phyloP scores from a whole-genome alignment of 1,140 invertebrate genomes.

The Drosophila ogumai region DNA sequence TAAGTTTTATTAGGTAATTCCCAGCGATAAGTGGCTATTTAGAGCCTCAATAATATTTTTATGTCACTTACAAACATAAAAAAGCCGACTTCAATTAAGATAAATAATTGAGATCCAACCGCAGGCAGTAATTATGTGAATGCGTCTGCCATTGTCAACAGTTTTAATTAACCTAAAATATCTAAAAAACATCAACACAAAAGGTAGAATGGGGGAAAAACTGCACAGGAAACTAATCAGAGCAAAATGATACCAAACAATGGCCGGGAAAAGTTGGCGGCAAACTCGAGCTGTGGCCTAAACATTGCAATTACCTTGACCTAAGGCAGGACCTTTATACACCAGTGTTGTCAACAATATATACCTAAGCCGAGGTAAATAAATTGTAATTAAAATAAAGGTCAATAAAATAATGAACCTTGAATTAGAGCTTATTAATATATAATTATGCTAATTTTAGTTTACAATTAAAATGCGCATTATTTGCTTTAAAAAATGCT shows the following conservation, averaged over 20 bases:
- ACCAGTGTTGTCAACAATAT: background rate
- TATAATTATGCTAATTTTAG: background rate
- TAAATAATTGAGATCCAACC: slow-evolving; percentile 18
- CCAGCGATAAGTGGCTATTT: background rate
- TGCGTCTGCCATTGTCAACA: slow-evolving; percentile 22
- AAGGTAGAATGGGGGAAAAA: background rate
- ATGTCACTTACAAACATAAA: slow-evolving; percentile 1
- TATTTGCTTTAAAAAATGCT: background rate
- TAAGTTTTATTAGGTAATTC: slow-evolving; percentile 10
- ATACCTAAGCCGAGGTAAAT: background rate
- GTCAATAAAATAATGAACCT: background rate
- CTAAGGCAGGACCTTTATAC: slow-evolving; percentile 1
- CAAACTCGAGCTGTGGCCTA: slow-evolving; percentile 16
- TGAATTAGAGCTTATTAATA: background rate
- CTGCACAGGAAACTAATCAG: slow-evolving; percentile 31
- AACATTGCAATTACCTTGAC: slow-evolving; percentile 37
- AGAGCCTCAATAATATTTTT: slow-evolving; percentile 4
- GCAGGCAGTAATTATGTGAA: slow-evolving; percentile 29
- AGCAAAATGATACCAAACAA: slow-evolving; percentile 46
- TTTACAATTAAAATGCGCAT: background rate
- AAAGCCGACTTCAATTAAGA: slow-evolving; percentile 8
- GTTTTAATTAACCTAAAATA: slow-evolving; percentile 56
- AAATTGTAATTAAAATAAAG: background rate
- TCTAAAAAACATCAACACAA: background rate
- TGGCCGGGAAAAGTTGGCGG: slow-evolving; percentile 14